phyloP scores from a whole-genome alignment of 1,140 invertebrate species.

The Anoplolepis gracilipes region DNA sequence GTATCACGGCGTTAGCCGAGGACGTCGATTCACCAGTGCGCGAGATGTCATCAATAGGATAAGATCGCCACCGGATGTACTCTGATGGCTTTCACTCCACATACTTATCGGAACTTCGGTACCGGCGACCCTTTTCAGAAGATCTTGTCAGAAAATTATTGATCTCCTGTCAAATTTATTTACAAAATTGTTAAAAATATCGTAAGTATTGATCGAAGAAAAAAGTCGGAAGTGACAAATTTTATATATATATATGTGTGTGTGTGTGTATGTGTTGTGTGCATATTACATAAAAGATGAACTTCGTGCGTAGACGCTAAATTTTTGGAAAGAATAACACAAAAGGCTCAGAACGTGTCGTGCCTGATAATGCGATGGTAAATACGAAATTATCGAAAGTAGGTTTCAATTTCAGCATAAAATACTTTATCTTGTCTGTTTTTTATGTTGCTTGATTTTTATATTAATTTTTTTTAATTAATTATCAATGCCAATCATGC shows the following conservation, averaged over 20 bases:
- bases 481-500: neutral
- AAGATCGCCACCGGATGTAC: slow-evolving; percentile 30
- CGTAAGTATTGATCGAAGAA: neutral
- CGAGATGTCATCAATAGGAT: slow-evolving; percentile 64
- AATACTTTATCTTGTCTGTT: neutral
- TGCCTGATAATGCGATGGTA: slow-evolving; percentile 43
- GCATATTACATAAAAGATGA: neutral
- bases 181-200: neutral
- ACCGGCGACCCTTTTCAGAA: neutral
- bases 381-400: slow-evolving; percentile 68
- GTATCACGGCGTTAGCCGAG: slow-evolving; percentile 32
- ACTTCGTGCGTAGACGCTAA: neutral
- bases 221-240: slow-evolving; percentile 23
- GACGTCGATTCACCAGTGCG: slow-evolving; percentile 69
- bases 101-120: neutral
- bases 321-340: slow-evolving; percentile 31
- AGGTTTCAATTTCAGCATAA: neutral
- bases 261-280: neutral
- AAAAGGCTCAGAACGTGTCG: slow-evolving; percentile 43
- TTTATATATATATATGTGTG: neutral
- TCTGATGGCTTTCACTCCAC: neutral
- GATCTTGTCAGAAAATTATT: neutral
- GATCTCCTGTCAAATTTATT: neutral
- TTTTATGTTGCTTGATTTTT: neutral
- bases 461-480: neutral